phyloP scores from a whole-genome alignment of 2,113 vertebrate genomes.

The Glaucomys volans region DNA sequence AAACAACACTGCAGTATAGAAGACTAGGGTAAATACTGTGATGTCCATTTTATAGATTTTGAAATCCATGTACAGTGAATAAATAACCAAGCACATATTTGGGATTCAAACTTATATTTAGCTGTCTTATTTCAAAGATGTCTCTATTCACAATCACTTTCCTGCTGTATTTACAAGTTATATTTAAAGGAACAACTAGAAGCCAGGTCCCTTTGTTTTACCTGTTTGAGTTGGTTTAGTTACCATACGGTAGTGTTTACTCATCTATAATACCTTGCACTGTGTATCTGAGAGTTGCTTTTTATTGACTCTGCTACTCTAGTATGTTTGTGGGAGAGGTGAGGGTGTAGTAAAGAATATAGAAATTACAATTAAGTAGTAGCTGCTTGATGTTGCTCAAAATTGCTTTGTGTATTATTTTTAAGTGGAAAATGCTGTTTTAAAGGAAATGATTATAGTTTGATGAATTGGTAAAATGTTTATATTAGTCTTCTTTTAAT shows the following conservation, averaged over 20 bases:
- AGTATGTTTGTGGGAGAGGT: background rate
- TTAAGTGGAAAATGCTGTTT: conserved; percentile 32
- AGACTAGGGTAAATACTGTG: background rate
- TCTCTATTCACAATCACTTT: background rate
- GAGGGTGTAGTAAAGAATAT: background rate
- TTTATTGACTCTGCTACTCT: background rate
- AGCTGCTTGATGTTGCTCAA: background rate
- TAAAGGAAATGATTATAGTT: conserved; percentile 35
- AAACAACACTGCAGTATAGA: background rate
- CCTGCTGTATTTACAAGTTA: conserved; percentile 4
- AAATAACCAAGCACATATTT: background rate
- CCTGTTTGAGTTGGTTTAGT: background rate
- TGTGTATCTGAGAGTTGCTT: background rate
- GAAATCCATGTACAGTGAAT: background rate
- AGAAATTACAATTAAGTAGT: background rate
- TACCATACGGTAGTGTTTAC: background rate
- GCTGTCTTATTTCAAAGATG: background rate
- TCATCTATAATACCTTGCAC: background rate
- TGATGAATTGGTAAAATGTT: conserved; percentile 40
- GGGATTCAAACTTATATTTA: background rate
- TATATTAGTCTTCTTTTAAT: conserved; percentile 38
- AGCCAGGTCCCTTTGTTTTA: background rate
- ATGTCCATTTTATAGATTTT: conserved; percentile 12
- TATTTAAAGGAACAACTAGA: background rate
- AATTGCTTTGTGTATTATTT: conserved; percentile 43